These are phyloP conservation scores for Hecatera dysodea DNA, from an alignment of 2,888 invertebrate genomes.

Conservation along the genomic window DNA sequence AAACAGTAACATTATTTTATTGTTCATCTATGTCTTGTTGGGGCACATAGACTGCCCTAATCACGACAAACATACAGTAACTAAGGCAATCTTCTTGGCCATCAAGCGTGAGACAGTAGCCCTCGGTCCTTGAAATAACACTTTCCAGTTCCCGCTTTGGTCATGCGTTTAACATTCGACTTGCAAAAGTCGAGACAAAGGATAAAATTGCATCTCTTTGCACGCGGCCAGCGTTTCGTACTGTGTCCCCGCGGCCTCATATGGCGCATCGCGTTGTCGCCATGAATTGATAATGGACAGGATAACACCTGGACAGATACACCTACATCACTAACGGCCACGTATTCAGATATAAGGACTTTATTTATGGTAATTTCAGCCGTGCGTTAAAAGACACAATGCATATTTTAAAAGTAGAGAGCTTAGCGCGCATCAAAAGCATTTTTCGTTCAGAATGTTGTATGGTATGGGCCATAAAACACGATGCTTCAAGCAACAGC, in stretches of 20 bases:
- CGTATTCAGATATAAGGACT: conserved; percentile 56
- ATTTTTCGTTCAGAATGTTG: conserved; percentile 17
- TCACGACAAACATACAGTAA: conserved; percentile 25
- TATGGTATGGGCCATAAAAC: not conserved
- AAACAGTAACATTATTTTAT: not conserved
- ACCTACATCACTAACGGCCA: conserved; percentile 64
- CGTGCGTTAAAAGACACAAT: conserved; percentile 28
- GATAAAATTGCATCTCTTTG: conserved; percentile 73
- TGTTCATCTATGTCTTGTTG: conserved; percentile 22
- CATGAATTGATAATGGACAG: conserved; percentile 83
- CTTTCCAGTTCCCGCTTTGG: conserved; percentile 73
- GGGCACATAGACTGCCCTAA: not conserved
- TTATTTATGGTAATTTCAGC: conserved; percentile 52
- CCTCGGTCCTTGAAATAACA: conserved; percentile 68
- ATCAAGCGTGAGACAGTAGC: conserved; percentile 50
- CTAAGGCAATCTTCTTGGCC: conserved; percentile 24
- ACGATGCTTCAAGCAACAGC: conserved; percentile 5
- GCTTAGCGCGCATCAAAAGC: conserved; percentile 18
- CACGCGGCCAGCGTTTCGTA: conserved; percentile 63
- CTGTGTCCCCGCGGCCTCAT: conserved; percentile 54
- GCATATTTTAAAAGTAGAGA: conserved; percentile 34
- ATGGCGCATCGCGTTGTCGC: conserved; percentile 65
- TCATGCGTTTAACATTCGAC: conserved; percentile 70
- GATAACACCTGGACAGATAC: conserved; percentile 83
- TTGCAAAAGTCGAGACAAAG: conserved; percentile 68